Evolutionary conservation across 2,113 vertebrate species (phyloP).

Genomic region (Ammodytes dubius): DNA sequence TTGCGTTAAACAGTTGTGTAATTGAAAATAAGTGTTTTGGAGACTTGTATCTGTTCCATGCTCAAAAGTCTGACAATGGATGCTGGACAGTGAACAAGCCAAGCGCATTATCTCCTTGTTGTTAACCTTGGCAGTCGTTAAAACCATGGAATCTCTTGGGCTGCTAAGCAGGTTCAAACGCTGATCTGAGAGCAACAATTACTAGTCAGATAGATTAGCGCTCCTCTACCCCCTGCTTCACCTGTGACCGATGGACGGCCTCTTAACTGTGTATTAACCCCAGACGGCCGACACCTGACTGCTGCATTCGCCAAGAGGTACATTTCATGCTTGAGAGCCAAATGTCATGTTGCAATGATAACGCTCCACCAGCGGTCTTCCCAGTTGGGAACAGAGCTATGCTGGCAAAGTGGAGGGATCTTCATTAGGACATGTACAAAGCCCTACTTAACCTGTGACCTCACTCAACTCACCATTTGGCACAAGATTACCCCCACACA

Average conservation of each 20-base stretch:
- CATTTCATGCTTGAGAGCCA: slow-evolving; percentile 48
- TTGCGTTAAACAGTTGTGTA: not conserved
- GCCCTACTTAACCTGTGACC: slow-evolving; percentile 73
- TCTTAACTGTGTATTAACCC: slow-evolving; percentile 51
- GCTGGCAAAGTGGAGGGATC: slow-evolving; percentile 51
- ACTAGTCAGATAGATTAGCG: slow-evolving; percentile 53
- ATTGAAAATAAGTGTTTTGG: not conserved
- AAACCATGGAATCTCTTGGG: slow-evolving; percentile 50
- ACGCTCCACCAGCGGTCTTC: slow-evolving; percentile 4
- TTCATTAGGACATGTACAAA: slow-evolving; percentile 69
- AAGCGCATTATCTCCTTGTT: slow-evolving; percentile 3
- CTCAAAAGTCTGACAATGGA: not conserved
- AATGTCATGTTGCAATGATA: slow-evolving; percentile 50
- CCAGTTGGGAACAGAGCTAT: slow-evolving; percentile 28
- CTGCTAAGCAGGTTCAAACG: slow-evolving; percentile 52
- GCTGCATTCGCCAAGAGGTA: slow-evolving; percentile 12
- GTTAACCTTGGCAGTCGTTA: slow-evolving; percentile 28
- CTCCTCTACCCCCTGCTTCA: slow-evolving; percentile 36
- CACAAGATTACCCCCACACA: slow-evolving; percentile 61
- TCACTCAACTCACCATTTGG: slow-evolving; percentile 58
- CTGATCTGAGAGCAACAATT: slow-evolving; percentile 50
- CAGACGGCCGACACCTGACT: slow-evolving; percentile 41
- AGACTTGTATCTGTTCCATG: not conserved
- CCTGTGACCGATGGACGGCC: slow-evolving; percentile 41
- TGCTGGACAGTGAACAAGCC: not conserved